phyloP scores from a whole-genome alignment of 1,140 invertebrate genomes.

The Orius insidiosus region DNA sequence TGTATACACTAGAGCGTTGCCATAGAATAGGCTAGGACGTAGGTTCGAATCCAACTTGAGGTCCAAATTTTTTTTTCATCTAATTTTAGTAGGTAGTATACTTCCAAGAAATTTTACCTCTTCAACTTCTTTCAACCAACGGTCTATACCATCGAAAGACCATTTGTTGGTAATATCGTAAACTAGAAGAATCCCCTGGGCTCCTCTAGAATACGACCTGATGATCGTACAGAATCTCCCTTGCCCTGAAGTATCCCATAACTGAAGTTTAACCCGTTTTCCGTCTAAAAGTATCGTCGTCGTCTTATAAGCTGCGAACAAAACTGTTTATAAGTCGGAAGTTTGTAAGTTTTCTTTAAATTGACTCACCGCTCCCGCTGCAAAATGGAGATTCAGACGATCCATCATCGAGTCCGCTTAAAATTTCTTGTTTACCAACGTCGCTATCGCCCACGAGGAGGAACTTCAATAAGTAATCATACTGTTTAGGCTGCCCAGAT shows the following conservation, averaged over 20 bases:
- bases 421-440: slow-evolving; percentile 94
- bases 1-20: no score
- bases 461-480: slow-evolving; percentile 92
- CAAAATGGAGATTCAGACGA: slow-evolving; percentile 86
- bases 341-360: no score
- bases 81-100: background rate
- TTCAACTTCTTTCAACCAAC: slow-evolving; percentile 95
- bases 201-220: slow-evolving; percentile 87
- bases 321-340: background rate
- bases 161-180: slow-evolving; percentile 98
- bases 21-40: no score
- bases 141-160: slow-evolving; percentile 93
- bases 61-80: background rate
- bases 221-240: slow-evolving; percentile 96
- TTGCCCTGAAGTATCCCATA: slow-evolving; percentile 87
- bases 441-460: slow-evolving; percentile 92
- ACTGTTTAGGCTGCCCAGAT: slow-evolving; percentile 45
- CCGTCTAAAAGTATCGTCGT: slow-evolving; percentile 92
- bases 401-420: slow-evolving; percentile 83
- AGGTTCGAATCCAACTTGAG: background rate
- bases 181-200: slow-evolving; percentile 85
- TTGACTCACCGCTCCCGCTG: slow-evolving; percentile 72
- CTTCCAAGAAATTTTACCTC: slow-evolving; percentile 57
- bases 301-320: slow-evolving; percentile 69
- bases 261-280: slow-evolving; percentile 85